Conservation (phyloP, 2,888 invertebrate genomes). For the Acleris laterana region DNA sequence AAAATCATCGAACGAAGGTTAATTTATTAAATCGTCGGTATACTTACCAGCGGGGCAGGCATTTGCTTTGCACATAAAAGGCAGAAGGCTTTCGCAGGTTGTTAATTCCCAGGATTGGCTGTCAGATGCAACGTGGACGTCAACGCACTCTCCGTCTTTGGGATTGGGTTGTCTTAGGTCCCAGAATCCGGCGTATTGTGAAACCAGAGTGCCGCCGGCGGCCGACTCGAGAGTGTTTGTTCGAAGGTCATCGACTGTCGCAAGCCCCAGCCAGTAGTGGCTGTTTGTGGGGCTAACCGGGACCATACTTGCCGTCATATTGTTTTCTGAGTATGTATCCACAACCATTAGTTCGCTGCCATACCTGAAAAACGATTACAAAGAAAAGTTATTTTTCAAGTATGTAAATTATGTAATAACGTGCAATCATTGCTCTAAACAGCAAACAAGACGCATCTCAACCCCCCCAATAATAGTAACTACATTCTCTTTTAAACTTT, state of each 20-base stretch:
- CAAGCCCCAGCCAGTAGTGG: conserved; percentile 95
- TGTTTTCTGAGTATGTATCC: conserved; percentile 95
- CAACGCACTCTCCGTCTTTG: conserved; percentile 95
- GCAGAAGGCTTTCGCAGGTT: conserved; percentile 96
- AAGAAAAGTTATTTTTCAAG: conserved; percentile 31
- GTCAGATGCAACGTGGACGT: conserved; percentile 88
- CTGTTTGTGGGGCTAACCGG: conserved; percentile 87
- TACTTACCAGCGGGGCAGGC: conserved; percentile 93
- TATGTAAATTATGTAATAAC: neutral
- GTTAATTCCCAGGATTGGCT: conserved; percentile 96
- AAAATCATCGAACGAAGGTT: conserved; percentile 39
- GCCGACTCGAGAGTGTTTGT: conserved; percentile 98
- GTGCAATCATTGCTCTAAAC: no score
- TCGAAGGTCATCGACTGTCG: conserved; percentile 94
- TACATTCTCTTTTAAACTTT: no score
- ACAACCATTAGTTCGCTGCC: conserved; percentile 97
- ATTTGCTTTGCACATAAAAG: conserved; percentile 95
- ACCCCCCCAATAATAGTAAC: no score
- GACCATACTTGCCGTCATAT: conserved; percentile 93
- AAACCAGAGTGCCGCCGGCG: conserved; percentile 94
- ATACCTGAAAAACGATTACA: conserved; percentile 86
- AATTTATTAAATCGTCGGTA: conserved; percentile 36
- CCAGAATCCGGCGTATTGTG: conserved; percentile 98
- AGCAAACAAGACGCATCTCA: no score
- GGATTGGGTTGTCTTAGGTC: conserved; percentile 95